Evolutionary conservation across 2,888 invertebrate genomes (phyloP).

Genomic region (Chalcosyrphus nemorum): DNA sequence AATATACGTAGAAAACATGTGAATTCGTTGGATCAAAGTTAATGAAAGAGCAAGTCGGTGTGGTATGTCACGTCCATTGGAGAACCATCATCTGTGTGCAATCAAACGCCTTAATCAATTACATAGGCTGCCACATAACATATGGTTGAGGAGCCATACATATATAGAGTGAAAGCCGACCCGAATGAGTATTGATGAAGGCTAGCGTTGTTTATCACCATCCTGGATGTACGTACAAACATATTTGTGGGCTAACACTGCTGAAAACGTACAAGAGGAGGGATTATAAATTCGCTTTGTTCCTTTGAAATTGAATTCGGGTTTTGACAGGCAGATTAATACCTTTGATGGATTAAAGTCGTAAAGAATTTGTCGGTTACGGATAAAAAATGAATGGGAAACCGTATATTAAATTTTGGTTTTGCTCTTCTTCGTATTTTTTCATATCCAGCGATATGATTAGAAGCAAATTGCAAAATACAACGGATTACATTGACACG

Average conservation of each 20-base stretch:
- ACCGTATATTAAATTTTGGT: conserved; percentile 10
- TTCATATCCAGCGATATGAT: background rate
- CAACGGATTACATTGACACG: background rate
- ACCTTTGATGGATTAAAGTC: conserved; percentile 66
- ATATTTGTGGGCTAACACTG: background rate
- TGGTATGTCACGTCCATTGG: conserved; percentile 6
- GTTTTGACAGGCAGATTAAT: conserved; percentile 53
- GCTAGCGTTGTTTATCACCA: background rate
- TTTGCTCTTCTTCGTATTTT: background rate
- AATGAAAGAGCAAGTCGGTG: conserved; percentile 21
- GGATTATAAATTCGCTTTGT: conserved; percentile 63
- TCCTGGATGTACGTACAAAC: background rate
- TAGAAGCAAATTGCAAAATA: background rate
- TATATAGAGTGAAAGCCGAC: background rate
- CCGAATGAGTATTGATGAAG: conserved; percentile 26
- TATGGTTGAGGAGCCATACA: background rate
- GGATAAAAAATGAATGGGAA: conserved; percentile 29
- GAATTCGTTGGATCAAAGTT: conserved; percentile 20
- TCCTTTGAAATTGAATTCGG: conserved; percentile 55
- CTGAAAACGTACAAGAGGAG: background rate
- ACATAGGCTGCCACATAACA: conserved; percentile 5
- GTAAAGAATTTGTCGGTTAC: conserved; percentile 39
- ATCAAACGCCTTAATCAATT: conserved; percentile 37
- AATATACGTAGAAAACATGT: background rate
- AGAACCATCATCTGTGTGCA: conserved; percentile 14